phyloP scores from a whole-genome alignment of 2,797 vertebrate genomes.

The Hapalemur alaotrensis region DNA sequence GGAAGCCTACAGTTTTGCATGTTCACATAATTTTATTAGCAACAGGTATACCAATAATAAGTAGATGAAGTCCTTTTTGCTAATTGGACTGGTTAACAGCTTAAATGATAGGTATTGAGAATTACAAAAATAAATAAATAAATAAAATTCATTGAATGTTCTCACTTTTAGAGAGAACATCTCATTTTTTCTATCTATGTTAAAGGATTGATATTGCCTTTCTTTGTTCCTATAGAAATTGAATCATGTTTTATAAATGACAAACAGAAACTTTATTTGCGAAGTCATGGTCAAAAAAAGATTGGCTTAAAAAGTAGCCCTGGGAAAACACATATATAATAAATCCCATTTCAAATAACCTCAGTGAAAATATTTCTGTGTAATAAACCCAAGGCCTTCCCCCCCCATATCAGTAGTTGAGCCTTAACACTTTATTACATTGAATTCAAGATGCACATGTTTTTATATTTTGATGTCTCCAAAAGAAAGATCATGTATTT shows the following conservation, averaged over 20 bases:
- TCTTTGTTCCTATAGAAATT: neutral
- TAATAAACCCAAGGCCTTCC: neutral
- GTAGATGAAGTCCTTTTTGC: neutral
- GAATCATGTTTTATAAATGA: neutral
- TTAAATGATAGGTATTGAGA: neutral
- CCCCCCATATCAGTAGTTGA: neutral
- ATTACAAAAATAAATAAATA: neutral
- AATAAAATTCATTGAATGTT: rapidly evolving
- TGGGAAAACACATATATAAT: neutral
- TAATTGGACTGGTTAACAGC: neutral
- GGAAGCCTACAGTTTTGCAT: neutral
- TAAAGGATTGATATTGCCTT: neutral
- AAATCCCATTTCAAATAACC: neutral
- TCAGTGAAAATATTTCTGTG: neutral
- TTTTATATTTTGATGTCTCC: neutral
- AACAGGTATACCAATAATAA: neutral
- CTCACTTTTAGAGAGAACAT: neutral
- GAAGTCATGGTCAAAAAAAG: neutral
- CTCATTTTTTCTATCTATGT: neutral
- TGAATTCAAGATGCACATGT: neutral
- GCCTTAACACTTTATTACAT: neutral
- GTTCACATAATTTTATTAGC: neutral
- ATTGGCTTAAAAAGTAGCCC: neutral
- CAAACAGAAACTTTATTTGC: neutral
- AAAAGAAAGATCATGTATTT: neutral